phyloP scores from a whole-genome alignment of 2,797 vertebrate genomes.

The Enteromius afrohamiltoni region DNA sequence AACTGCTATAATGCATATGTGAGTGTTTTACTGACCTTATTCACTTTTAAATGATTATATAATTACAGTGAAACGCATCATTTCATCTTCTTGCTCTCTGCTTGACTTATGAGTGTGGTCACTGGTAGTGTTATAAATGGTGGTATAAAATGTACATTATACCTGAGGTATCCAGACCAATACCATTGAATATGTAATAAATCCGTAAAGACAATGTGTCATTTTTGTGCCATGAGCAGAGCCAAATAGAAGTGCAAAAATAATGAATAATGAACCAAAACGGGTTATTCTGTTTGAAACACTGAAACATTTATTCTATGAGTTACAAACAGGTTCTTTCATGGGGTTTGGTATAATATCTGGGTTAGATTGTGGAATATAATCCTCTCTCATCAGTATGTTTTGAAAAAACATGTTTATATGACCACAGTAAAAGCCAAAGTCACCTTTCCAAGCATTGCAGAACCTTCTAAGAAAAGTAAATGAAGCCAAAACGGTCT shows the following conservation, averaged over 20 bases:
- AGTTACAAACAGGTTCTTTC: not conserved
- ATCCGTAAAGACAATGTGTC: not conserved
- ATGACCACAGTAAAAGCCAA: slow-evolving; percentile 3
- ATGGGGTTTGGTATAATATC: not conserved
- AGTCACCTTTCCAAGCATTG: slow-evolving; percentile 10
- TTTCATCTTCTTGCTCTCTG: slow-evolving; percentile 19
- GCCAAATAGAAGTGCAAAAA: not conserved
- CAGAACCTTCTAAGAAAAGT: not conserved
- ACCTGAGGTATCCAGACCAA: not conserved
- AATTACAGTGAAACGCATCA: slow-evolving; percentile 30
- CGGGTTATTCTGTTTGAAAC: not conserved
- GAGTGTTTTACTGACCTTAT: slow-evolving; percentile 20
- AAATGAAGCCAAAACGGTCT: not conserved
- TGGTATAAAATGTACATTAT: slow-evolving; percentile 6
- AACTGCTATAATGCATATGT: slow-evolving; percentile 8
- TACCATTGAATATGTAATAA: not conserved
- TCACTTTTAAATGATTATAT: slow-evolving; percentile 33
- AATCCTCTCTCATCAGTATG: slow-evolving; percentile 1
- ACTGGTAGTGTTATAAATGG: slow-evolving; percentile 18
- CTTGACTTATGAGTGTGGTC: slow-evolving; percentile 12
- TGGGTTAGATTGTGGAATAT: not conserved
- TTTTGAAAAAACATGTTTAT: not conserved
- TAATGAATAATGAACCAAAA: not conserved
- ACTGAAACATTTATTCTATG: not conserved
- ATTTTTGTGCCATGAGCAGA: not conserved